A percentile compares a stretch with the other conserved stretches of the same genome.
These are phyloP conservation scores for Stegostoma tigrinum DNA, from an alignment of 2,113 vertebrate species.

Conservation along the genomic window DNA sequence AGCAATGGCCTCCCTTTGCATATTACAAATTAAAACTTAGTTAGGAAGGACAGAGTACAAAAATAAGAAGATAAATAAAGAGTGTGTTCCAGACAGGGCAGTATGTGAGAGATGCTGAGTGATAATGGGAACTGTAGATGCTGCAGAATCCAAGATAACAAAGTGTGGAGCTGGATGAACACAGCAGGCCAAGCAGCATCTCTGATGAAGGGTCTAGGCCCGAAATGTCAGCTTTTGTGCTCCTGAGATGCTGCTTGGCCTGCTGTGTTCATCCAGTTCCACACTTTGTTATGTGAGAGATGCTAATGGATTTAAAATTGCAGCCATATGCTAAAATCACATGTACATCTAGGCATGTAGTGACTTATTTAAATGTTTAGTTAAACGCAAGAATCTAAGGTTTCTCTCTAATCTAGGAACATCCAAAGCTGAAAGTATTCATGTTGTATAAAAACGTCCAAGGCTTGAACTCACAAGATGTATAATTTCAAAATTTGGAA, in stretches of 20 bases:
- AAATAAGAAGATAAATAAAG: background rate
- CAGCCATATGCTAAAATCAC: background rate
- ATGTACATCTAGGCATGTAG: background rate
- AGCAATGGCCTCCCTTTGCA: background rate
- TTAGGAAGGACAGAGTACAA: background rate
- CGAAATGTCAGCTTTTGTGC: too few species aligned
- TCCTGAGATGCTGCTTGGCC: too few species aligned
- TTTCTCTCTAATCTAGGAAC: background rate
- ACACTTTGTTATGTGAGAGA: too few species aligned
- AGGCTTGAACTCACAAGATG: background rate
- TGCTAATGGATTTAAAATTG: background rate
- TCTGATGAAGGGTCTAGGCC: too few species aligned
- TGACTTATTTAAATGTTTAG: background rate
- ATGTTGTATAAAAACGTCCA: background rate
- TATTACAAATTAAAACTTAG: background rate
- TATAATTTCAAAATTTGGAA: background rate
- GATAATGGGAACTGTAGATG: too few species aligned
- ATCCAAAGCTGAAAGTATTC: background rate
- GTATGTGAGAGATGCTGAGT: background rate
- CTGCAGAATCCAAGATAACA: too few species aligned
- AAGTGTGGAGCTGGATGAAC: too few species aligned
- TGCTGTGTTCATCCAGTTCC: too few species aligned
- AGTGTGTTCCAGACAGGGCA: too few species aligned
- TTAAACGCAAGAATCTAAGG: background rate
- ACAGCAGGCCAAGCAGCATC: too few species aligned